These are phyloP conservation scores for Phasia obesa DNA, from an alignment of 2,888 invertebrate genomes.

Conservation along the genomic window DNA sequence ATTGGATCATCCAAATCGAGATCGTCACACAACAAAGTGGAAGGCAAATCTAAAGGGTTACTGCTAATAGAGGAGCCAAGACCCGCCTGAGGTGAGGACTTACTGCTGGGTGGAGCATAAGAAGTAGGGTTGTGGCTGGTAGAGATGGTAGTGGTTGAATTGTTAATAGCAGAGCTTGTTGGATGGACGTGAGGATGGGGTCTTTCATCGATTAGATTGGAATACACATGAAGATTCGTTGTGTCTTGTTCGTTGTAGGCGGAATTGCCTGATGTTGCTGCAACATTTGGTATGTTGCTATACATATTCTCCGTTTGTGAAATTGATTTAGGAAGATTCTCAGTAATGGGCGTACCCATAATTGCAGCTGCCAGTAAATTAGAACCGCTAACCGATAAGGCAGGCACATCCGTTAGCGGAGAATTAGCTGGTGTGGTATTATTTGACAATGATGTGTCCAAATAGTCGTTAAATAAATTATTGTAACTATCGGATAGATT, in stretches of 20 bases:
- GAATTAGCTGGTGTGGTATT: slow-evolving; percentile 52
- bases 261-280: slow-evolving; percentile 64
- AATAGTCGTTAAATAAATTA: slow-evolving; percentile 81
- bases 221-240: slow-evolving; percentile 81
- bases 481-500: slow-evolving; percentile 82
- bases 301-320: slow-evolving; percentile 82
- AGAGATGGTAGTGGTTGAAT: slow-evolving; percentile 46
- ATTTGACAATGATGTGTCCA: slow-evolving; percentile 71
- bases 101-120: slow-evolving; percentile 7
- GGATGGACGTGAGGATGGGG: slow-evolving; percentile 69
- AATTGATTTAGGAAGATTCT: slow-evolving; percentile 75
- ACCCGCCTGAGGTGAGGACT: slow-evolving; percentile 37
- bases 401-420: slow-evolving; percentile 56
- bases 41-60: slow-evolving; percentile 75
- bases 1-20: slow-evolving; percentile 82
- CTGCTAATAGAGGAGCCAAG: slow-evolving; percentile 31
- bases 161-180: slow-evolving; percentile 26
- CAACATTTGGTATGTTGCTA: slow-evolving; percentile 80
- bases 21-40: slow-evolving; percentile 81
- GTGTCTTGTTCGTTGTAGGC: slow-evolving; percentile 59
- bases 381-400: slow-evolving; percentile 68
- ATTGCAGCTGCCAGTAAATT: slow-evolving; percentile 77
- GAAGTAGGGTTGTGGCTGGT: slow-evolving; percentile 8
- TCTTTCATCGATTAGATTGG: slow-evolving; percentile 81
- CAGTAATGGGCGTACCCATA: slow-evolving; percentile 55